A percentile compares a stretch with the other conserved stretches of the same genome.
phyloP scores from a whole-genome alignment of 2,113 vertebrate genomes.

The Phaethornis superciliosus region DNA sequence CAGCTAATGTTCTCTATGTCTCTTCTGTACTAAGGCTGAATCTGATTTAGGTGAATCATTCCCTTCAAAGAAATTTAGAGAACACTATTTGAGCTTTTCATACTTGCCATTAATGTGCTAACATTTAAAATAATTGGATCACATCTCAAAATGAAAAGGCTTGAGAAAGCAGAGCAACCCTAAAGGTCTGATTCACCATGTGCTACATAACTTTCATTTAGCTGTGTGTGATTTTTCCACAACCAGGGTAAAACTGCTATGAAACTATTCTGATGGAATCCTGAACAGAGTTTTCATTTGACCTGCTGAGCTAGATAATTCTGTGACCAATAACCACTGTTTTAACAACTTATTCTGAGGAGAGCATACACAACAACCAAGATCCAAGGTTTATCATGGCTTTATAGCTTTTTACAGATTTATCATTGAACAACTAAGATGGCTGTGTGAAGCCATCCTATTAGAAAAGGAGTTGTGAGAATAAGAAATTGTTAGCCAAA shows the following conservation, averaged over 20 bases:
- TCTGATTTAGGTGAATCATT: neutral
- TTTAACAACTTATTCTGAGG: neutral
- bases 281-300: neutral
- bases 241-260: neutral
- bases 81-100: neutral
- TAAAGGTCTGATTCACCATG: neutral
- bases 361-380: neutral
- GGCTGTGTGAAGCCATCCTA: neutral
- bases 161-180: neutral
- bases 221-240: neutral
- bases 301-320: neutral
- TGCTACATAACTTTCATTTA: neutral
- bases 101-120: neutral
- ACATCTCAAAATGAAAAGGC: neutral
- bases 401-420: neutral
- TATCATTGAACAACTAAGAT: neutral
- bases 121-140: neutral
- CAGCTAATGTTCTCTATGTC: neutral
- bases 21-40: neutral
- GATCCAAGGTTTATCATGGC: neutral
- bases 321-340: neutral
- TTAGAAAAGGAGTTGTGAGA: neutral
- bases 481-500: neutral
- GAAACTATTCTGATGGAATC: neutral
- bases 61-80: neutral